Base-by-base conservation (phyloP, 2,888 invertebrate genomes). In the Megalurothrips usitatus region DNA sequence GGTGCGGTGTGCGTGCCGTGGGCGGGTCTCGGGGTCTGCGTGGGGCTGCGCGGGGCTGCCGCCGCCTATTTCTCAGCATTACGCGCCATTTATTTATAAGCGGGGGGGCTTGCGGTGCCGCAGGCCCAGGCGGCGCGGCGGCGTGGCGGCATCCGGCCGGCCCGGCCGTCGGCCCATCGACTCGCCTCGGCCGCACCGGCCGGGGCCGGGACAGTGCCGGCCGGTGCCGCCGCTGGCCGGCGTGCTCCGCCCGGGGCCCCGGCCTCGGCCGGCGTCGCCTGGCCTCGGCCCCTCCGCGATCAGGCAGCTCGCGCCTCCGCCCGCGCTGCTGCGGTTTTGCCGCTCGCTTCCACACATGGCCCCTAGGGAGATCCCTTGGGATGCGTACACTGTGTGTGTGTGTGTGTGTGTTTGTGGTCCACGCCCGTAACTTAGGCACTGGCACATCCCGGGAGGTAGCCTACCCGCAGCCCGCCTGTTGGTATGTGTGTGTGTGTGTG, bases 51-150 rank as follows among this genome's bases (percentile, higher is more conserved):
- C 52, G 52, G 14, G 17, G 52, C 52, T 17, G 52, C 23, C 26
- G 68, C 1, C 23, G 1, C 68, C 68, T 12, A 26, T 75, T 75
- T 26, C 68, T 26, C 68, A 26, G 23, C 68, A 75, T 75, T 75
- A 75, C 68, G 26, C 68, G 68, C 68, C 68, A 75, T 75, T 75
- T 75, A 75, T 75, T 75, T 75, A 75, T 75, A 12, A 75, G 17
- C 10, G n/a, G 58, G 58, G 17, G 19, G 58, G 58, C n/a, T n/a
- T 58, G 58, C 58, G 34, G n/a, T 14, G 58, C n/a, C n/a, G n/a
- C n/a, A n/a, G n/a, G 52, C 14, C 3, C 52, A 52, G 52, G 14
- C 52, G 11, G 17, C 17, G 23, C 23, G 68, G 23, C 23, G 68
- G 9, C 4, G 68, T 0, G 68, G 68, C 23, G 8, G 23, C 11